Base-by-base conservation (phyloP, 2,888 invertebrate species). In the Tachina lurida region DNA sequence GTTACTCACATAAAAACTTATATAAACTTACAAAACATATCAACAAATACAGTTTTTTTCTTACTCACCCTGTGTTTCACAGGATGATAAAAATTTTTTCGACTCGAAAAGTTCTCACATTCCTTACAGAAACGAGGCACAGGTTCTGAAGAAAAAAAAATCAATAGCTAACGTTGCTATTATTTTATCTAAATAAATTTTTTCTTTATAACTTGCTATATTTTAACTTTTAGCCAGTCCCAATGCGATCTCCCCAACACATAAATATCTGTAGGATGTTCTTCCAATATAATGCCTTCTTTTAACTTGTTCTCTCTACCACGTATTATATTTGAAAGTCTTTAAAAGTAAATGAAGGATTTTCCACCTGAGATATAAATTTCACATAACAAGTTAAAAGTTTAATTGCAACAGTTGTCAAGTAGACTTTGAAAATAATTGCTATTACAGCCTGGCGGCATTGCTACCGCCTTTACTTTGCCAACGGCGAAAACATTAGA, bases 401-500 rank as follows among this genome's bases (percentile, higher is more conserved):
- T 58, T 65, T 58, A 41, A 47, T 68, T 56, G 54, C 67, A 68
- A 81, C 67, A 73, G 22, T 63, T 81, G 63, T 78, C 22, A 74
- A 70, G 49, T 70, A 49, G 62, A 31, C 67, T 80, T 71, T 73
- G 47, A 80, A 60, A 80, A 67, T 67, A 75, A 76, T 71, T 65
- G 65, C 41, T 65, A n/a, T 12, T 45, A 39, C 47, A 19, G 45
- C 39, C 41, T 54, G 10, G 3, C 13, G 47, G 2, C 13, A 17
- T 52, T 78, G 31, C 52, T 43, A 1, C 15, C n/a, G 10, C 10
- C 13, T 39, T n/a, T 63, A 9, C 52, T 19, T 45, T 43, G 17
- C 3, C 43, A 79, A 75, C 39, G 41, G 49, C 54, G 68, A 81
- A 68, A 52, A 15, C 70, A 63, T 82, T 76, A 63, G 56, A 56